phyloP scores from a whole-genome alignment of 2,888 invertebrate species.

The Philhelius pedissequus region DNA sequence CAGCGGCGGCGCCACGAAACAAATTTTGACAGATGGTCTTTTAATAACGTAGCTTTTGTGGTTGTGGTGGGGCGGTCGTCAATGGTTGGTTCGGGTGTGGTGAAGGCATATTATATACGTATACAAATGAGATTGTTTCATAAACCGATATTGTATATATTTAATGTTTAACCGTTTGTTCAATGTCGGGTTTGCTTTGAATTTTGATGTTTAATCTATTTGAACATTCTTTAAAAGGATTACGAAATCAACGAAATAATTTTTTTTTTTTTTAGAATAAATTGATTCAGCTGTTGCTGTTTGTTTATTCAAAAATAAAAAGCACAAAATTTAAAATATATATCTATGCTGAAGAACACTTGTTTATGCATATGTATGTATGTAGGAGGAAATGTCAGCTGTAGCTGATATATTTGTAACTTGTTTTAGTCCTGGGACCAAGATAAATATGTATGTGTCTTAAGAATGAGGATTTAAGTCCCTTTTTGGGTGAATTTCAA shows the following conservation, averaged over 20 bases:
- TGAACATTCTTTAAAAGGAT: neutral
- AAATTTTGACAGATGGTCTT: conserved; percentile 14
- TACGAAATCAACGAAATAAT: neutral
- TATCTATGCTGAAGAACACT: too few relatives aligned
- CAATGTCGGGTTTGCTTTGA: neutral
- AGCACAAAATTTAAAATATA: too few relatives aligned
- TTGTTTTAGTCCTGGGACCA: too few relatives aligned
- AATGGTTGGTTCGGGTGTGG: neutral
- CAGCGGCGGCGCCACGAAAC: neutral
- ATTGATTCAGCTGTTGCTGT: neutral
- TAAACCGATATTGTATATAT: neutral
- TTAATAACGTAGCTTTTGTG: neutral
- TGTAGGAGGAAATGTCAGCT: too few relatives aligned
- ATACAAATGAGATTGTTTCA: neutral
- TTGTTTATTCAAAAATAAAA: too few relatives aligned
- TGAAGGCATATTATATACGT: neutral
- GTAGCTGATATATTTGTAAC: too few relatives aligned
- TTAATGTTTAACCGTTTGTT: neutral
- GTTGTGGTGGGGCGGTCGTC: neutral
- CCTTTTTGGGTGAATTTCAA: too few relatives aligned
- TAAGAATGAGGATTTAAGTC: too few relatives aligned
- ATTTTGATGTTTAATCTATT: neutral
- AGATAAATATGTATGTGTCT: too few relatives aligned
- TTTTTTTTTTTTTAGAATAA: neutral
- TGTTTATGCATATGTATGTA: too few relatives aligned